A percentile compares a stretch with the other conserved stretches of the same genome.
Evolutionary conservation across 2,888 invertebrate genomes (phyloP).

Genomic region (Parnassius mnemosyne): DNA sequence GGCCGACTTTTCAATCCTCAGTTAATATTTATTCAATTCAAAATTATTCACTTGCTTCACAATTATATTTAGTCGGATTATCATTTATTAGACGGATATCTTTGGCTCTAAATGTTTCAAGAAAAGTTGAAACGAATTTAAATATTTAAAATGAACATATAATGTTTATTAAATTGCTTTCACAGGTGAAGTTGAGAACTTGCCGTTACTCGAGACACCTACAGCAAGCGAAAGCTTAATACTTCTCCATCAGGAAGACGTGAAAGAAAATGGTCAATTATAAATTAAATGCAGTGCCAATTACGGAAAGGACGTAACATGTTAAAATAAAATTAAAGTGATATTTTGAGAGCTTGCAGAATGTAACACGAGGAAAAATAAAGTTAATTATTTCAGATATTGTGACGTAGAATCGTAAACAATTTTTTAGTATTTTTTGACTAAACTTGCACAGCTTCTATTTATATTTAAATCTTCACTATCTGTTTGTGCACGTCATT

Average conservation of each 20-base stretch:
- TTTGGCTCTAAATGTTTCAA: no score
- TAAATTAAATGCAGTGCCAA: background rate
- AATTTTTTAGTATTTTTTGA: no score
- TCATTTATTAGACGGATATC: no score
- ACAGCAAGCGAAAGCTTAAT: slow-evolving; percentile 66
- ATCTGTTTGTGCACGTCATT: no score
- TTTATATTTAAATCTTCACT: no score
- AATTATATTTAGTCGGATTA: no score
- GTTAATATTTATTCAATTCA: no score
- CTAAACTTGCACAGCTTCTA: no score
- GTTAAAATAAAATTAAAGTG: background rate
- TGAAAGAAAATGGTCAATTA: slow-evolving; percentile 38
- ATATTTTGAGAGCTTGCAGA: background rate
- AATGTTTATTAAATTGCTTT: background rate
- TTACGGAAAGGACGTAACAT: background rate
- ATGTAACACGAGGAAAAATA: background rate
- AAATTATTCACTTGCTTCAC: no score
- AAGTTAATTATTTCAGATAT: no score
- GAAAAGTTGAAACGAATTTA: background rate
- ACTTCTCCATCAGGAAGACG: slow-evolving; percentile 56
- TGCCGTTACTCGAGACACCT: slow-evolving; percentile 63
- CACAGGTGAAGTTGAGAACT: slow-evolving; percentile 70
- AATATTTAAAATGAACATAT: background rate
- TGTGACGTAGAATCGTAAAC: no score
- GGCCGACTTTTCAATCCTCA: no score